Conservation (phyloP, 37 sponge, comb jelly and placozoan species). For the Cliona cf. orientalis region DNA sequence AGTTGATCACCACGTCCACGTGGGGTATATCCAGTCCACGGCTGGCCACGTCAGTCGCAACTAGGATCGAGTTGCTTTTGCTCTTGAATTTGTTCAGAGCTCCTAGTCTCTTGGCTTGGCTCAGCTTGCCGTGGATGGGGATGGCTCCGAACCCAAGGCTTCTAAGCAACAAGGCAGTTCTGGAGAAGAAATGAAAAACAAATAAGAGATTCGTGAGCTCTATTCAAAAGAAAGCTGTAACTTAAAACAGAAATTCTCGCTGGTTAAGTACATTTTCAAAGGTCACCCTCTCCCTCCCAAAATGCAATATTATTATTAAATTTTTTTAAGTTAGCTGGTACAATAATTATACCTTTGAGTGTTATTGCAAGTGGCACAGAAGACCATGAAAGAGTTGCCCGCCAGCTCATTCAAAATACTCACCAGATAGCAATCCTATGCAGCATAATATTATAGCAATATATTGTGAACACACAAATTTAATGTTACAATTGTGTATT, state of each 20-base stretch:
- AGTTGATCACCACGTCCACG: slow-evolving; percentile 97
- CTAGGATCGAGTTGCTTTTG: slow-evolving; percentile 84
- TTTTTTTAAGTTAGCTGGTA: neutral
- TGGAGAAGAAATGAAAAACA: too few species aligned
- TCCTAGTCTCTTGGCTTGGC: slow-evolving; percentile 91
- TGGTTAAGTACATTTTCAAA: neutral
- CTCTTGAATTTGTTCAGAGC: slow-evolving; percentile 95
- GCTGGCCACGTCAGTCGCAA: slow-evolving; percentile 99
- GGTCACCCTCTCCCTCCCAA: neutral
- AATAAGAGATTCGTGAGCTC: too few species aligned
- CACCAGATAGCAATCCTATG: slow-evolving; percentile 94
- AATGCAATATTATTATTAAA: neutral
- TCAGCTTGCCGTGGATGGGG: slow-evolving; percentile 97
- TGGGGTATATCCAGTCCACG: slow-evolving; percentile 99
- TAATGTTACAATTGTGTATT: neutral
- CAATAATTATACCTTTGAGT: slow-evolving; percentile 68
- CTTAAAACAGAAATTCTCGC: neutral
- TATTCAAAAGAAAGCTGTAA: neutral
- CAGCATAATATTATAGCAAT: neutral
- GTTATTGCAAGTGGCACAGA: slow-evolving; percentile 98
- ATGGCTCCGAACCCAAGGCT: slow-evolving; percentile 93
- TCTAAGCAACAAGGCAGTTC: slow-evolving; percentile 88
- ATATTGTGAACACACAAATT: neutral
- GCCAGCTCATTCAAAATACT: slow-evolving; percentile 96
- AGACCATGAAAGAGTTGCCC: slow-evolving; percentile 99